Conservation (phyloP, 2,888 invertebrate genomes). For the Lysandra coridon region DNA sequence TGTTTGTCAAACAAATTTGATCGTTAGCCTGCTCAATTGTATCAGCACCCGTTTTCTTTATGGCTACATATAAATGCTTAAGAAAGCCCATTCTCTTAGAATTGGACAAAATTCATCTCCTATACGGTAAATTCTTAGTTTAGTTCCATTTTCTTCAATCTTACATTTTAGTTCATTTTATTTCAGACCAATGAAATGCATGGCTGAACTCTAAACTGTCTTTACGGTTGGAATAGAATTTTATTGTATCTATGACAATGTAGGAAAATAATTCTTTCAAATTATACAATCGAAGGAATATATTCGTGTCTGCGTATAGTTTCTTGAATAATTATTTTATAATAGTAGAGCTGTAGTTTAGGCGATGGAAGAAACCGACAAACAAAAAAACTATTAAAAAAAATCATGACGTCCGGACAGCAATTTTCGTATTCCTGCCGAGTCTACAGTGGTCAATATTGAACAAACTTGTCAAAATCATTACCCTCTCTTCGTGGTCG, state of each 20-base stretch:
- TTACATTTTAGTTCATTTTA: constrained; percentile 12
- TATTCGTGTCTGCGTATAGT: not conserved
- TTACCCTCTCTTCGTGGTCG: not conserved
- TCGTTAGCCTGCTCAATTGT: too few species aligned
- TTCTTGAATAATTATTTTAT: not conserved
- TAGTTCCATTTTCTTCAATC: not conserved
- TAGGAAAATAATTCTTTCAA: not conserved
- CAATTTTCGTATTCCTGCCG: too few species aligned
- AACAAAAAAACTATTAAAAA: too few species aligned
- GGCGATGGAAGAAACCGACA: too few species aligned
- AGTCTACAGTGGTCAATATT: too few species aligned
- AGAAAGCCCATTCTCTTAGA: not conserved
- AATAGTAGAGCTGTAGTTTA: too few species aligned
- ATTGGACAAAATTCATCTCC: not conserved
- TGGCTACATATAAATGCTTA: too few species aligned
- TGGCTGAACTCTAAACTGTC: not conserved
- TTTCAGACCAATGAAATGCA: constrained; percentile 10
- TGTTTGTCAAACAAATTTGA: too few species aligned
- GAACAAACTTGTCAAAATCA: too few species aligned
- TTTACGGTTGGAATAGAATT: not conserved
- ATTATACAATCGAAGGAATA: not conserved
- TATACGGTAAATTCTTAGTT: not conserved
- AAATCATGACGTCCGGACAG: too few species aligned
- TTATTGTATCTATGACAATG: constrained; percentile 3
- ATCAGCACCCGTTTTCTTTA: too few species aligned